Base-by-base conservation (phyloP, 37 sponge, comb jelly and placozoan genomes). In the Diacarnus erythraeanus region DNA sequence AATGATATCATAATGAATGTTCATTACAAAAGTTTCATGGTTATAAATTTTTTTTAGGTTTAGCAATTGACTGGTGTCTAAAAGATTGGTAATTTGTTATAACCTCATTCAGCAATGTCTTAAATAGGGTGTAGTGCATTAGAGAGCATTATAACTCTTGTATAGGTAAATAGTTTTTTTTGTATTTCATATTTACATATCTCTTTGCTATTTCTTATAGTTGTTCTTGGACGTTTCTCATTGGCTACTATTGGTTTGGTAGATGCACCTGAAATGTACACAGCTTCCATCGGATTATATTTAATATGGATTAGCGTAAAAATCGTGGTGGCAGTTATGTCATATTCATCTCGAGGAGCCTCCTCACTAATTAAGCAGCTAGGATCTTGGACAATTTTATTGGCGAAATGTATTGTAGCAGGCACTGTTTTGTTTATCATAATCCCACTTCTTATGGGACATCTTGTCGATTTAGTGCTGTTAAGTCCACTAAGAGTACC, bases 401-500 rank as follows among this genome's bases (percentile, higher is more conserved):
- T 69, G 9, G 17, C 67, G 31, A 97, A 94, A 75, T 89, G 86
- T 84, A 33, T 89, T 30, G 64, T 89, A 36, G 97, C 94, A 51
- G 92, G 89, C 27, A 27, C 89, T 9, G 44, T 92, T 5, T 81
- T 97, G 64, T 88, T 91, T 51, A 86, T 91, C 2, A 75, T 92
- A 30, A 90, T 97, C 18, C 97, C 97, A 30, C 77, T 97, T n/a
- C 80, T 92, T 63, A 66, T 97, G 78, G 97, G 97, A 15, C 71
- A 94, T 51, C 78, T 94, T 42, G 95, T 85, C 1, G 93, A 97
- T 51, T 75, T 94, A 36, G 65, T 97, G 22, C 26, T 97, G n/a
- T 78, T 97, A 56, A 72, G 84, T 35, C 97, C 97, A 33, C 74
- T 97, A 17, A 38, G 97, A 67, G 97, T 97, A 2, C 95, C 97